phyloP scores from a whole-genome alignment of 2,113 vertebrate species.

The Grammomys surdaster region DNA sequence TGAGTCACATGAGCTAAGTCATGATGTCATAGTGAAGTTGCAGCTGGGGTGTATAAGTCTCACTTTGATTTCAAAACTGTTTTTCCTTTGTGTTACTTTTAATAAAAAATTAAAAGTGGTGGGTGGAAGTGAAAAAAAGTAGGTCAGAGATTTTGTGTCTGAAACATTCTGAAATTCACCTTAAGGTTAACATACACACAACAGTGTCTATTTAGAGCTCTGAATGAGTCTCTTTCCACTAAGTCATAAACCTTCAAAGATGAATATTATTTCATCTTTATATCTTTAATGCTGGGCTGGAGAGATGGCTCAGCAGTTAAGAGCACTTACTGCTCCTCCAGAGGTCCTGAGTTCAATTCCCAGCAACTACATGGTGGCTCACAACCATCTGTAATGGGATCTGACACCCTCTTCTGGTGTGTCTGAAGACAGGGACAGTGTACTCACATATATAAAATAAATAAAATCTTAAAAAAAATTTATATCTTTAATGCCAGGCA shows the following conservation, averaged over 20 bases:
- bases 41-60: conserved; percentile 67
- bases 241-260: background rate
- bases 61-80: conserved; percentile 76
- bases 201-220: background rate
- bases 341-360: too few species aligned
- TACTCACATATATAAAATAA: too few species aligned
- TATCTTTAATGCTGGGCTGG: background rate
- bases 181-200: background rate
- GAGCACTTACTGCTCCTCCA: too few species aligned
- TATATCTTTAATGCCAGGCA: background rate
- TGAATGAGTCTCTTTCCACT: background rate
- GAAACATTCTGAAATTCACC: conserved; percentile 51
- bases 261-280: background rate
- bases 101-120: conserved; percentile 69
- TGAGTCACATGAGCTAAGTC: conserved; percentile 78
- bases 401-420: too few species aligned
- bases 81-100: conserved; percentile 56
- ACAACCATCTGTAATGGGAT: too few species aligned
- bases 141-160: conserved; percentile 49
- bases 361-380: too few species aligned
- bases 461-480: background rate
- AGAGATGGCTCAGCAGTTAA: too few species aligned
- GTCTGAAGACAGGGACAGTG: too few species aligned
- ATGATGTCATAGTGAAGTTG: conserved; percentile 70
- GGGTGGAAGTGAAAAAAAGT: conserved; percentile 57